Evolutionary conservation across 2,888 invertebrate species (phyloP).

Genomic region (Mimas tiliae): DNA sequence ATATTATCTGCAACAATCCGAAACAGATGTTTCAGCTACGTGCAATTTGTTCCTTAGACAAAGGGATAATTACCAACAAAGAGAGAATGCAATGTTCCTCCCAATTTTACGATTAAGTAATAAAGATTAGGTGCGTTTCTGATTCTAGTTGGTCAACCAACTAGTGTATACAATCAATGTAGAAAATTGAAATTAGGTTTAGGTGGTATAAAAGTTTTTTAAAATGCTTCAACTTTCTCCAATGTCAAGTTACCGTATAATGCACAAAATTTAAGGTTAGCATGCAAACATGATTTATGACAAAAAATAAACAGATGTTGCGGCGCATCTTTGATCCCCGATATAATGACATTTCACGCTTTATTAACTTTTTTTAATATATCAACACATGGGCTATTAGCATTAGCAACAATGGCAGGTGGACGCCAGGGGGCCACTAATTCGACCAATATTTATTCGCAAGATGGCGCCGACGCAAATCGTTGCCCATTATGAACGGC

Average conservation of each 20-base stretch:
- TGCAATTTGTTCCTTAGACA: constrained; percentile 4
- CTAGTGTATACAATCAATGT: neutral
- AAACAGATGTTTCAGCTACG: constrained; percentile 24
- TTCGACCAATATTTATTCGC: constrained; percentile 81
- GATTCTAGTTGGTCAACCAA: neutral
- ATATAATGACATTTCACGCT: constrained; percentile 71
- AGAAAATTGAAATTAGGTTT: neutral
- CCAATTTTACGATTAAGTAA: neutral
- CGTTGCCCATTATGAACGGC: constrained; percentile 68
- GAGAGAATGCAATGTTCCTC: neutral
- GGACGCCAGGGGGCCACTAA: constrained; percentile 71
- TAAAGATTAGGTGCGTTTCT: neutral
- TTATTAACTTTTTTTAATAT: constrained; percentile 45
- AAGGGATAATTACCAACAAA: neutral
- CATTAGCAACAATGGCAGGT: constrained; percentile 66
- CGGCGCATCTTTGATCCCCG: constrained; percentile 50
- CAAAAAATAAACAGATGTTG: constrained; percentile 41
- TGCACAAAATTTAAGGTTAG: neutral
- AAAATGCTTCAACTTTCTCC: neutral
- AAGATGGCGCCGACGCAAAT: constrained; percentile 74
- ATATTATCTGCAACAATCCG: constrained; percentile 31
- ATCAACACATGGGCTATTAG: constrained; percentile 61
- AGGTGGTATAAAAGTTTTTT: neutral
- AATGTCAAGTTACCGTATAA: neutral
- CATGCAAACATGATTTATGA: neutral